Conservation (phyloP, 1,140 invertebrate species). For the Wasmannia auropunctata region DNA sequence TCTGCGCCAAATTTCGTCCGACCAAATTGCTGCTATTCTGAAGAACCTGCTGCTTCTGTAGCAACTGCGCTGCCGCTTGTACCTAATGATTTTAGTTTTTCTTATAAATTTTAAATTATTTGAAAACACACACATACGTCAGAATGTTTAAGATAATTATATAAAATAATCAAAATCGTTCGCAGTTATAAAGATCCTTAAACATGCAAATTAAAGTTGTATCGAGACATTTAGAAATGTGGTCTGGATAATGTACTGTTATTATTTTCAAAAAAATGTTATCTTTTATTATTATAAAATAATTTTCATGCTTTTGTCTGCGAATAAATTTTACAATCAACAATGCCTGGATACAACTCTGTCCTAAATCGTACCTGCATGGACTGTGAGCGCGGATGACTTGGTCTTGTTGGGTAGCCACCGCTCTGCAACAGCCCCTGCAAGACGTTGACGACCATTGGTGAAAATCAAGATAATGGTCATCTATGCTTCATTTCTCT, state of each 20-base stretch:
- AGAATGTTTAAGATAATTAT: background rate
- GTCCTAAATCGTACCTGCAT: constrained; percentile 81
- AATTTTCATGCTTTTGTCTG: background rate
- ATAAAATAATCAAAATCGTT: background rate
- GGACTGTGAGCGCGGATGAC: constrained; percentile 84
- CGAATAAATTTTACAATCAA: background rate
- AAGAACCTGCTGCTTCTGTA: constrained; percentile 90
- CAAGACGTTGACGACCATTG: constrained; percentile 76
- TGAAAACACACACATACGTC: background rate
- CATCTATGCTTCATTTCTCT: background rate
- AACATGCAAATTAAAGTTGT: constrained; percentile 17
- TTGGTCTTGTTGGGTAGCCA: constrained; percentile 82
- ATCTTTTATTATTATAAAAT: background rate
- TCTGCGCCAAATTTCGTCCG: constrained; percentile 80
- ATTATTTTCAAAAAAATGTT: background rate
- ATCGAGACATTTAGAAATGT: background rate
- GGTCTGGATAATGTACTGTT: background rate
- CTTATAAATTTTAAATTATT: constrained; percentile 18
- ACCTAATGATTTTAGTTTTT: constrained; percentile 83
- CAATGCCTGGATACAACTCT: constrained; percentile 1
- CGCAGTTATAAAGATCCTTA: background rate
- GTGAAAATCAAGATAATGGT: constrained; percentile 40
- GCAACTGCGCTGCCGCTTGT: constrained; percentile 92
- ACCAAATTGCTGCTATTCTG: constrained; percentile 80
- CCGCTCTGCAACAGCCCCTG: constrained; percentile 84